These are phyloP conservation scores for Laupala kohalensis DNA, from an alignment of 1,140 invertebrate genomes.

Conservation along the genomic window DNA sequence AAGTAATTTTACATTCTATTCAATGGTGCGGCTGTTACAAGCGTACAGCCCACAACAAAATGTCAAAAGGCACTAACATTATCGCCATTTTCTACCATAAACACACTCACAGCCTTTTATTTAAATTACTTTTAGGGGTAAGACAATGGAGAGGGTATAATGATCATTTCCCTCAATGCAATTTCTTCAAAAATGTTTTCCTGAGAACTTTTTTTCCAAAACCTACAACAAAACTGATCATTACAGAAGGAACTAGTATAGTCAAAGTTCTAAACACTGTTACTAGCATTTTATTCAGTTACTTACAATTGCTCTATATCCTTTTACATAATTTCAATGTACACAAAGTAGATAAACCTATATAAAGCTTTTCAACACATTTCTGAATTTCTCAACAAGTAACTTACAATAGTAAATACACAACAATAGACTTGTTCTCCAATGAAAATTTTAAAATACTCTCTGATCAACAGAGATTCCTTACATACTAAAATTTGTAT, in stretches of 20 bases:
- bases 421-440: neutral
- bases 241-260: neutral
- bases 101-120: neutral
- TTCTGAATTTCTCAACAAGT: neutral
- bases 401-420: neutral
- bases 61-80: neutral
- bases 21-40: neutral
- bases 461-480: neutral
- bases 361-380: neutral
- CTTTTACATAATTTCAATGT: neutral
- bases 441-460: neutral
- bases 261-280: neutral
- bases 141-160: neutral
- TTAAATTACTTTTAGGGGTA: neutral
- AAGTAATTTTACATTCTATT: neutral
- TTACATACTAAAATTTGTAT: neutral
- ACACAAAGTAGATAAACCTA: neutral
- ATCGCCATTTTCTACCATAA: neutral
- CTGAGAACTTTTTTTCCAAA: neutral
- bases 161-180: neutral
- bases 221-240: neutral
- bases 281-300: neutral
- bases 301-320: neutral
- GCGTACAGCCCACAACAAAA: neutral
- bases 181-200: neutral